Base-by-base conservation (phyloP, 2,113 vertebrate genomes). In the Menidia beryllina region DNA sequence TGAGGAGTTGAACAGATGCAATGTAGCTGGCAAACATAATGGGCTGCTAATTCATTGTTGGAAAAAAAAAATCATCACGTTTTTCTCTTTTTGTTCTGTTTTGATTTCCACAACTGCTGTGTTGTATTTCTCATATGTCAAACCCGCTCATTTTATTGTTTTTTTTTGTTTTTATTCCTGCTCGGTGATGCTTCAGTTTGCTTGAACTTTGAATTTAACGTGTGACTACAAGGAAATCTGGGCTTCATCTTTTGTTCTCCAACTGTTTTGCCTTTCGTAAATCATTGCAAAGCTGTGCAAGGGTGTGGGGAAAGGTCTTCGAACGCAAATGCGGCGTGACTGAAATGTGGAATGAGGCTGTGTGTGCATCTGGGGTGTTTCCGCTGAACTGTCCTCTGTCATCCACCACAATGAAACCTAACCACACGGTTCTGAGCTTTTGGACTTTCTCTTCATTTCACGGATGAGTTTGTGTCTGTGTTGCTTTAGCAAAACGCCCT, bases 11-110 rank as follows among this genome's bases (percentile, higher is more conserved):
- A 58, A 52, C 74, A 65, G 76, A 69, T 95, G 93, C 95, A 95
- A 93, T 96, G 95, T 97, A 96, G 95, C 96, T 97, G 96, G 95
- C 96, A 97, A 96, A 96, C 94, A 95, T 95, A 68, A 13, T 59
- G 77, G 79, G 77, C 83, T 81, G 64, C 38, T 77, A 9, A 72
- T 3, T 12, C 69, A 79, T 78, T 43, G 67, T 50, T 26, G 30
- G 50, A 49, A 20, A 10, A 6, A n/a, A n/a, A n/a, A n/a, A n/a
- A n/a, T n/a, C n/a, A n/a, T n/a, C n/a, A n/a, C n/a, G n/a, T n/a
- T n/a, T n/a, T n/a, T n/a, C 30, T 59, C 51, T 67, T 9, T 67
- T n/a, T 70, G 25, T 70, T 71, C 59, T 24, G n/a, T 62, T 39
- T 71, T 75, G 47, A 65, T 55, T 66, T 27, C 45, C 36, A 51